phyloP scores from a whole-genome alignment of 2,888 invertebrate genomes.

The Latrodectus elegans region DNA sequence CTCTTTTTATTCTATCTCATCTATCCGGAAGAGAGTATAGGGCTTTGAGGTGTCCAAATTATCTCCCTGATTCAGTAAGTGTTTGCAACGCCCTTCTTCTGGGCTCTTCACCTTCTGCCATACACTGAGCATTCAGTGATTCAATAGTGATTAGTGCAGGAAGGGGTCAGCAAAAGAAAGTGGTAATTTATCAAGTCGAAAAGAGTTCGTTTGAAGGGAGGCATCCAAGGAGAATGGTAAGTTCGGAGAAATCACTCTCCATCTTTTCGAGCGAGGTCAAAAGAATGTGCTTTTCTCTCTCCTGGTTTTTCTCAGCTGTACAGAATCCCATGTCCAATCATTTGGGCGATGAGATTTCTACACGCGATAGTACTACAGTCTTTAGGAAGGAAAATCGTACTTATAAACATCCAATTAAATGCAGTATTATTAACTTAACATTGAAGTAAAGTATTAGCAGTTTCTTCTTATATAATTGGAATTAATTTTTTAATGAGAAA shows the following conservation, averaged over 20 bases:
- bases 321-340: too few relatives aligned
- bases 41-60: constrained; percentile 18
- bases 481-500: too few relatives aligned
- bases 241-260: constrained; percentile 9
- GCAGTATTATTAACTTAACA: too few relatives aligned
- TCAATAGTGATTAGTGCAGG: constrained; percentile 46
- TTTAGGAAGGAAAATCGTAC: too few relatives aligned
- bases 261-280: constrained; percentile 14
- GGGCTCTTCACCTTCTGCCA: neutral
- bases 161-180: constrained; percentile 45
- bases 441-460: too few relatives aligned
- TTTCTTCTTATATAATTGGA: too few relatives aligned
- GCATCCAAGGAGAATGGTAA: neutral
- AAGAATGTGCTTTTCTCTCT: constrained; percentile 6
- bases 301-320: constrained; percentile 4
- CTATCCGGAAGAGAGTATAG: neutral
- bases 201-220: constrained; percentile 27
- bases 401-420: too few relatives aligned
- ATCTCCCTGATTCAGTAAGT: constrained; percentile 37
- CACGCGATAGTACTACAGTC: too few relatives aligned
- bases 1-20: constrained; percentile 3
- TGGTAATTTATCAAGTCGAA: constrained; percentile 42
- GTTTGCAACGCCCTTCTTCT: constrained; percentile 30
- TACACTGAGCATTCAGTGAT: constrained; percentile 42
- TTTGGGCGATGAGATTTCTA: too few relatives aligned